A percentile compares a stretch with the other conserved stretches of the same genome.
These are phyloP conservation scores for Chrysotoxum bicinctum DNA, from an alignment of 2,888 invertebrate genomes.

Conservation along the genomic window DNA sequence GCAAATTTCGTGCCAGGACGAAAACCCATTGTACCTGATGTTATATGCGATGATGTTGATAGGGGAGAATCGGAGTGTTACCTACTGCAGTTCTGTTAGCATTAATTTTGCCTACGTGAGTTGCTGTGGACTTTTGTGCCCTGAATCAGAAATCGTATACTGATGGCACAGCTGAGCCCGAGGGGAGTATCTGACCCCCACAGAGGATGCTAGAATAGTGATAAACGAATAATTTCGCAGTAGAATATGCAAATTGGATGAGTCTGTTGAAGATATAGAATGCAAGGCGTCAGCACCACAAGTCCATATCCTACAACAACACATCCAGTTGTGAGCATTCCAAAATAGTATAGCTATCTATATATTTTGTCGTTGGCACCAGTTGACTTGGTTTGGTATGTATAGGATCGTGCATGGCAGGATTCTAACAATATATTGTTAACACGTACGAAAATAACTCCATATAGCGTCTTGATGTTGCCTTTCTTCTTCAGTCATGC, in stretches of 20 bases:
- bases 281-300: not conserved
- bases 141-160: constrained; percentile 3
- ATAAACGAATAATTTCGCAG: constrained; percentile 14
- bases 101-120: constrained; percentile 16
- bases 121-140: constrained; percentile 11
- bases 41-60: not conserved
- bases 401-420: not conserved
- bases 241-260: constrained; percentile 17
- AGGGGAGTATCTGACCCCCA: not conserved
- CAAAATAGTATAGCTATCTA: not conserved
- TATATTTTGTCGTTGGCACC: not conserved
- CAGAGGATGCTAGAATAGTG: not conserved
- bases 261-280: not conserved
- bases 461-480: not conserved
- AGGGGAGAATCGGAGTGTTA: not conserved
- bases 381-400: not conserved
- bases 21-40: not conserved
- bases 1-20: constrained; percentile 30
- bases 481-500: not conserved
- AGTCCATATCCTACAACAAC: not conserved
- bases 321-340: not conserved
- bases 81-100: constrained; percentile 1
- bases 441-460: constrained; percentile 10
- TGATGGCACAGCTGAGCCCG: not conserved
- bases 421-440: not conserved